Conservation (phyloP, 2,113 vertebrate genomes). For the Fulmarus glacialis region DNA sequence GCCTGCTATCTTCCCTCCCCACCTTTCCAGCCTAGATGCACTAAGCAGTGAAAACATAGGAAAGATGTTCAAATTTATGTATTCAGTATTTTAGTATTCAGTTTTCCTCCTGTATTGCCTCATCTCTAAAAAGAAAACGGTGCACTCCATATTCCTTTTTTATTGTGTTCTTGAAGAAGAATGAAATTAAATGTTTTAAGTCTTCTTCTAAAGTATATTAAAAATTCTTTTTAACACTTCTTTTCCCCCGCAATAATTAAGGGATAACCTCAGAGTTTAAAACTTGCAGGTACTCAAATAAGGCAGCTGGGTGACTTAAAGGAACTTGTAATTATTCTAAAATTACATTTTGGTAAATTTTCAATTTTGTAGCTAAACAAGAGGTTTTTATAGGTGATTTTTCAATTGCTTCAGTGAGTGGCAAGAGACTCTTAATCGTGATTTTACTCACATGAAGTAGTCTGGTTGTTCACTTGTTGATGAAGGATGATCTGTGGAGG, state of each 20-base stretch:
- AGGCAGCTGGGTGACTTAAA: background rate
- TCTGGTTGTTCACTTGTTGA: constrained; percentile 81
- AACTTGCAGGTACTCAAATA: background rate
- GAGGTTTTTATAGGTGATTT: background rate
- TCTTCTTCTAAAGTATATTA: background rate
- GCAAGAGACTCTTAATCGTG: background rate
- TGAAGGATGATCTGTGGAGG: constrained; percentile 75
- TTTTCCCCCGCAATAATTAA: background rate
- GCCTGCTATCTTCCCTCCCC: background rate
- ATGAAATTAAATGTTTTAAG: background rate
- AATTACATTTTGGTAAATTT: background rate
- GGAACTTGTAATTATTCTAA: background rate
- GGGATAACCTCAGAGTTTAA: background rate
- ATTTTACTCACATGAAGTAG: constrained; percentile 84
- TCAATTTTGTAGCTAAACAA: constrained; percentile 4
- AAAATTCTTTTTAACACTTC: background rate
- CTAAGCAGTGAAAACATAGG: background rate
- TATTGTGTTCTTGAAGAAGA: background rate
- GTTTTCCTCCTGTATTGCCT: background rate
- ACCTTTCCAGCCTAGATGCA: background rate
- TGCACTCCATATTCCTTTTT: background rate
- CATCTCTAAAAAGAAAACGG: background rate
- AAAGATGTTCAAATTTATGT: background rate
- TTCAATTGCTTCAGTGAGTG: background rate
- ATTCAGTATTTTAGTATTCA: background rate